Percentiles rank a stretch among this genome's conserved stretches.
These are phyloP conservation scores for Oligia latruncula DNA, from an alignment of 2,888 invertebrate species.

Conservation along the genomic window DNA sequence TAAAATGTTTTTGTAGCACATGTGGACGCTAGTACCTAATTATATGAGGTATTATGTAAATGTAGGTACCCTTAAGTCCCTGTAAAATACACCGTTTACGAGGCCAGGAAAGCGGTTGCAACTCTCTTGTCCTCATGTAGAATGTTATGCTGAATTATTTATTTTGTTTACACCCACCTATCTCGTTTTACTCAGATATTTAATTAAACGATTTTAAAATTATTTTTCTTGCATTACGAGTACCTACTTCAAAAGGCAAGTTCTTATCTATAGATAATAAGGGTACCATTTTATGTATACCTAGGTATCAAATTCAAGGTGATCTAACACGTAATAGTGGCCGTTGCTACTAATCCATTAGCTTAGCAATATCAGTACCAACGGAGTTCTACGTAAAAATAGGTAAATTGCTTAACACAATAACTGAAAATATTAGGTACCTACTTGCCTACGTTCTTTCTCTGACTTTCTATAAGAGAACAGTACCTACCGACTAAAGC, in stretches of 20 bases:
- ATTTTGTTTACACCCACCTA: slow-evolving; percentile 35
- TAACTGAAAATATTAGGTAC: background rate
- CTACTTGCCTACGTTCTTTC: background rate
- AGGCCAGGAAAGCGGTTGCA: slow-evolving; percentile 54
- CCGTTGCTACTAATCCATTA: background rate
- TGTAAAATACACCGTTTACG: slow-evolving; percentile 60
- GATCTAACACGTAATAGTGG: background rate
- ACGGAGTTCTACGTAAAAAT: background rate
- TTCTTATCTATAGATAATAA: background rate
- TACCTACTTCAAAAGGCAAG: background rate
- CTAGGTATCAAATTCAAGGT: background rate
- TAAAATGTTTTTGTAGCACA: slow-evolving; percentile 36
- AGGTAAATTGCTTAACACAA: background rate
- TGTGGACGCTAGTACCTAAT: slow-evolving; percentile 49
- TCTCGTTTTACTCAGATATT: slow-evolving; percentile 24
- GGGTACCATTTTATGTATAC: background rate
- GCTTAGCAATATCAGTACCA: background rate
- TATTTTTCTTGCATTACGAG: slow-evolving; percentile 20
- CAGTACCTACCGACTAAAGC: background rate
- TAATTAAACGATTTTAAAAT: slow-evolving; percentile 35
- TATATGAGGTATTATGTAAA: slow-evolving; percentile 60
- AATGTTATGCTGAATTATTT: slow-evolving; percentile 54
- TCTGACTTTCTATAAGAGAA: background rate
- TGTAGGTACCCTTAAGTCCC: slow-evolving; percentile 57
- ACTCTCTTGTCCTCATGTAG: slow-evolving; percentile 55